phyloP scores from a whole-genome alignment of 2,113 vertebrate genomes.

The Toxotes jaculatrix region DNA sequence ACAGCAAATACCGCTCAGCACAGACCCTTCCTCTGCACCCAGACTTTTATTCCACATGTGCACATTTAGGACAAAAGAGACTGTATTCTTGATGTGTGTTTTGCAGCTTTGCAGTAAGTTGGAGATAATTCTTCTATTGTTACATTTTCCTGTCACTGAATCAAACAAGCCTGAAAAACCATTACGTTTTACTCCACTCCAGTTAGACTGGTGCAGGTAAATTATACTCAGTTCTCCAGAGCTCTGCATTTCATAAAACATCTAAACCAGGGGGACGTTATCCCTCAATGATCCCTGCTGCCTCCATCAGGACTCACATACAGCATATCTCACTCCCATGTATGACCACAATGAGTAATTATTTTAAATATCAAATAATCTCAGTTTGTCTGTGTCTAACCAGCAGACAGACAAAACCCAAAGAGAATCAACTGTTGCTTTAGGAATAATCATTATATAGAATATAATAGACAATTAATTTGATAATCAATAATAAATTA shows the following conservation, averaged over 20 bases:
- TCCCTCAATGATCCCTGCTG: not conserved
- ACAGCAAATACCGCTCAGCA: slow-evolving; percentile 60
- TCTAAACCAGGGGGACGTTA: not conserved
- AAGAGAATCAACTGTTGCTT: not conserved
- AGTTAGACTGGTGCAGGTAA: slow-evolving; percentile 2
- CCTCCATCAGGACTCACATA: slow-evolving; percentile 1
- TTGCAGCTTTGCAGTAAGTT: slow-evolving; percentile 3
- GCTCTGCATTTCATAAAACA: slow-evolving; percentile 17
- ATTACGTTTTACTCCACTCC: not conserved
- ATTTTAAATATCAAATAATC: not conserved
- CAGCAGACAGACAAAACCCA: not conserved
- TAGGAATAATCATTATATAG: not conserved
- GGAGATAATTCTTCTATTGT: not conserved
- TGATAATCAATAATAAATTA: not conserved
- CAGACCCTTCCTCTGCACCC: slow-evolving; percentile 35
- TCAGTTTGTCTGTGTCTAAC: not conserved
- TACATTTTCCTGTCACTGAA: slow-evolving; percentile 3
- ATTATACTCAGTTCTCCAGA: not conserved
- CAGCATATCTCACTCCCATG: not conserved
- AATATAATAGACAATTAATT: not conserved
- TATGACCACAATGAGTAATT: not conserved
- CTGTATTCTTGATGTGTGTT: slow-evolving; percentile 14
- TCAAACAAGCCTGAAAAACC: not conserved
- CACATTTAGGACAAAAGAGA: slow-evolving; percentile 14
- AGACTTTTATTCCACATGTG: slow-evolving; percentile 35